A percentile compares a stretch with the other conserved stretches of the same genome.
phyloP scores from a whole-genome alignment of 1,140 invertebrate genomes.

The Hyles euphorbiae region DNA sequence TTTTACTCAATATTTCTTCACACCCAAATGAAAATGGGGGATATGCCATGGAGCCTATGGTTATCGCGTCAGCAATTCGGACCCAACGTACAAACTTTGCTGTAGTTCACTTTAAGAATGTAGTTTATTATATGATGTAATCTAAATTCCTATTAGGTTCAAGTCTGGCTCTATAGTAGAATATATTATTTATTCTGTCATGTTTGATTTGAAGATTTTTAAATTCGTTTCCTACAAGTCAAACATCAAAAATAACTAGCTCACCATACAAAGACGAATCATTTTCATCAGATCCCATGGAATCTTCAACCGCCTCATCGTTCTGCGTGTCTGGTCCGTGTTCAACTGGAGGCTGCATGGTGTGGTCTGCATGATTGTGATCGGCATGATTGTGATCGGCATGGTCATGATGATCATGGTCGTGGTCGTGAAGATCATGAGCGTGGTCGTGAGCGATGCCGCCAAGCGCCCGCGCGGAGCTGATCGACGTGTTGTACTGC shows the following conservation, averaged over 20 bases:
- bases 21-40: no score
- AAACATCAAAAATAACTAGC: conserved; percentile 11
- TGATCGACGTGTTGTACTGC: conserved; percentile 58
- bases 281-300: conserved; percentile 35
- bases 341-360: conserved; percentile 19
- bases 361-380: conserved; percentile 20
- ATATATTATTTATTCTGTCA: no score
- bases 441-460: conserved; percentile 32
- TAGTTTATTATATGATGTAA: no score
- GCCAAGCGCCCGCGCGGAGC: conserved; percentile 57
- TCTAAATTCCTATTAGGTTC: no score
- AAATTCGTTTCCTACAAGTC: neutral
- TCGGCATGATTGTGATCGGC: conserved; percentile 14
- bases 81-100: no score
- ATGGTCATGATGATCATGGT: conserved; percentile 30
- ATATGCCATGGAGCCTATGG: no score
- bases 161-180: no score
- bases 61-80: no score
- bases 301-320: conserved; percentile 33
- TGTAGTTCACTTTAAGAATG: no score
- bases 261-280: conserved; percentile 46
- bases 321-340: conserved; percentile 34
- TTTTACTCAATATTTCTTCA: no score
- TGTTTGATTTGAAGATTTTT: neutral
- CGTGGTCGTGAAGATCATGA: conserved; percentile 31